Evolutionary conservation across 64 coral and sea anemone species (phyloP).

Genomic region (Astreopora myriophthalma): DNA sequence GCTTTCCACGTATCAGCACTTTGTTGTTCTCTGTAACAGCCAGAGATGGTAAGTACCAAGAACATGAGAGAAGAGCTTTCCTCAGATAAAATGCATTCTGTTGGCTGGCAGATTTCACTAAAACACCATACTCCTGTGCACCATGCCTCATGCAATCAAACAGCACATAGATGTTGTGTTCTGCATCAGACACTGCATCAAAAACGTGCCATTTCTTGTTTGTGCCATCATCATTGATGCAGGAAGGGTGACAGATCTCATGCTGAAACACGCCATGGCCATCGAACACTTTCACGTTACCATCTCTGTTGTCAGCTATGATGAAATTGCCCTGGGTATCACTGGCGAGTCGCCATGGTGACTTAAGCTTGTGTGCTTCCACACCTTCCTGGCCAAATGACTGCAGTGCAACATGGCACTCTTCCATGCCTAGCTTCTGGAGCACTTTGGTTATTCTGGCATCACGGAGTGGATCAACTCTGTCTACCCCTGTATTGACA

Average conservation of each 20-base stretch:
- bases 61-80: neutral
- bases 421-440: neutral
- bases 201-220: neutral
- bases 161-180: conserved; percentile 21
- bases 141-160: no score
- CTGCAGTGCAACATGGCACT: neutral
- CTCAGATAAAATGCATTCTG: neutral
- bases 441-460: neutral
- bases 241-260: neutral
- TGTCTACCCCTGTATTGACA: neutral
- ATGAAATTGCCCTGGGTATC: neutral
- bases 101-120: neutral
- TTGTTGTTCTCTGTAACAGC: neutral
- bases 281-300: conserved; percentile 54
- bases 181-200: conserved; percentile 4
- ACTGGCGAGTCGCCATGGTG: neutral
- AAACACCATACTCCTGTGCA: neutral
- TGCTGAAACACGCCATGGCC: no score
- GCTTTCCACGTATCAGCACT: neutral
- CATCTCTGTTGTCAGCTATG: neutral
- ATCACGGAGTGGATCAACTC: conserved; percentile 8
- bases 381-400: conserved; percentile 33
- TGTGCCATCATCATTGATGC: neutral
- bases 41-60: neutral
- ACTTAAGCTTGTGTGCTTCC: neutral